Conservation (phyloP, 2,888 invertebrate species). For the Aspidapion aeneum region DNA sequence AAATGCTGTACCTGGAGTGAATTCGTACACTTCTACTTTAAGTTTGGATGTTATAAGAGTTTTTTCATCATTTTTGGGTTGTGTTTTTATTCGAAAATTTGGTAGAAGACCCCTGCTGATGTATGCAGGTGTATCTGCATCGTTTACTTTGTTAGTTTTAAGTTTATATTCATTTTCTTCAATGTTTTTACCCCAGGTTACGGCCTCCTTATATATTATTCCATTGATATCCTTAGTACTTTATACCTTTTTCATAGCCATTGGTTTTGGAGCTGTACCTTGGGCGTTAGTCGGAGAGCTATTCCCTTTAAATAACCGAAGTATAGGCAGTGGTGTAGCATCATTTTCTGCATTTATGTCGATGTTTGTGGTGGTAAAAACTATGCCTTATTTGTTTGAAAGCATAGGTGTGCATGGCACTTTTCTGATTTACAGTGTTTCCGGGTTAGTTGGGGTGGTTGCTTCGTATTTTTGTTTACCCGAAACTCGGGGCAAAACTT, state of each 20-base stretch:
- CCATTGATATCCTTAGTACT: conserved; percentile 2
- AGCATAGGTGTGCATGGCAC: conserved; percentile 57
- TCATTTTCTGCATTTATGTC: conserved; percentile 62
- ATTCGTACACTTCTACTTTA: conserved; percentile 64
- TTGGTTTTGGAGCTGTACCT: conserved; percentile 53
- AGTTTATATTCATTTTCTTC: conserved; percentile 28
- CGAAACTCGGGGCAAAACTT: conserved; percentile 66
- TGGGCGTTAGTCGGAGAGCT: conserved; percentile 76
- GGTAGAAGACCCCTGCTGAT: conserved; percentile 63
- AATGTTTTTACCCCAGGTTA: conserved; percentile 51
- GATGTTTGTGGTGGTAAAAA: conserved; percentile 65
- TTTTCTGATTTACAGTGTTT: conserved; percentile 59
- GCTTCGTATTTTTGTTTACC: conserved; percentile 60
- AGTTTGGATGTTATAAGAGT: conserved; percentile 62
- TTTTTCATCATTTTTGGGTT: conserved; percentile 59
- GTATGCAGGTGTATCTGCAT: conserved; percentile 61
- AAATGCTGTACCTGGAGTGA: conserved; percentile 55
- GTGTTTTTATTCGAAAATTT: conserved; percentile 58
- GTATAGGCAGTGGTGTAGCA: conserved; percentile 64
- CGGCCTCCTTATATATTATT: neutral
- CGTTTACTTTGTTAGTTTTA: conserved; percentile 50
- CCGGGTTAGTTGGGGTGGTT: conserved; percentile 56
- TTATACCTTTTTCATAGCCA: conserved; percentile 56
- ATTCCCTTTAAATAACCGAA: conserved; percentile 54
- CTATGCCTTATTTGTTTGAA: conserved; percentile 58